phyloP scores from a whole-genome alignment of 2,888 invertebrate species.

The Nasonovia ribisnigri region DNA sequence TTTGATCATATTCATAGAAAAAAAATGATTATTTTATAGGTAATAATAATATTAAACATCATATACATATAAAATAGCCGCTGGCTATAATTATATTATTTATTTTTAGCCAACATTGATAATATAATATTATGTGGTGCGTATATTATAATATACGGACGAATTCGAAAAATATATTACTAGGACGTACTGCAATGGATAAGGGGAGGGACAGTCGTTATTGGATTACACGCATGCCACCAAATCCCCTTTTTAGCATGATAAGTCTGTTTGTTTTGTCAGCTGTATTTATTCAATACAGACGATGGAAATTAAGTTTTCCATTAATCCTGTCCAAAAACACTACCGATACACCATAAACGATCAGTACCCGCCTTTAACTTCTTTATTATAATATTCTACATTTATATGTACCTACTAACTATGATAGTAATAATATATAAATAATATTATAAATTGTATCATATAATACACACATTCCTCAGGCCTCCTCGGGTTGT shows the following conservation, averaged over 20 bases:
- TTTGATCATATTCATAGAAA: neutral
- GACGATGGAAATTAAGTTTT: constrained; percentile 58
- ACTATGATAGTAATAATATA: neutral
- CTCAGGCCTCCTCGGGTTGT: neutral
- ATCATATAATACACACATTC: neutral
- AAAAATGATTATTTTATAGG: no score
- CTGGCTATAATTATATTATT: neutral
- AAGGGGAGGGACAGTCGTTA: neutral
- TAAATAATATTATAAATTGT: neutral
- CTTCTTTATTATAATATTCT: constrained; percentile 5
- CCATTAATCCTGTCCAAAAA: constrained; percentile 51
- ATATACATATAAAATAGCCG: neutral
- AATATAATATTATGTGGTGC: neutral
- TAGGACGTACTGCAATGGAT: no score
- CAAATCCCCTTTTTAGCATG: constrained; percentile 36
- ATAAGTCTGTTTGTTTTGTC: constrained; percentile 60
- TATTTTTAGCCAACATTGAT: neutral
- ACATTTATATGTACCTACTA: neutral
- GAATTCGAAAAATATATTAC: neutral
- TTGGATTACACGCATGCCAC: constrained; percentile 29
- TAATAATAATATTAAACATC: neutral
- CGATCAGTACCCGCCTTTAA: neutral
- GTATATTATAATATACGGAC: no score
- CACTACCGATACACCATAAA: constrained; percentile 40
- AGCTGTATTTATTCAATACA: constrained; percentile 56